Conservation (phyloP, 2,113 vertebrate genomes). For the Panurus biarmicus region DNA sequence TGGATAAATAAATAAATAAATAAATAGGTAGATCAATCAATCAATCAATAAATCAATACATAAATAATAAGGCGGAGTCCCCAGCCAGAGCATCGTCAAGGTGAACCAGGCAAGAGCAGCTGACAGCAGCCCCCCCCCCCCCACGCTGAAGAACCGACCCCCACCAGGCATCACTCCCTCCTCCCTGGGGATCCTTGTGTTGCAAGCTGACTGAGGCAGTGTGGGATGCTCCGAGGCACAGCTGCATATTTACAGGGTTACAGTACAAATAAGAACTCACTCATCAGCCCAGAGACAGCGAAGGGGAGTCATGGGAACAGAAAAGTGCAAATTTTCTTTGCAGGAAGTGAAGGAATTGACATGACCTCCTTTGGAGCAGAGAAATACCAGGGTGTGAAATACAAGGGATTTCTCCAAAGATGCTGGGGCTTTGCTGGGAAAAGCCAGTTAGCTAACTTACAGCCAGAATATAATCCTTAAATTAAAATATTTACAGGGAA, state of each 20-base stretch:
- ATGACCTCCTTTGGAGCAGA: neutral
- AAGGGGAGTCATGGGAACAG: neutral
- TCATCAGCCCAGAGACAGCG: neutral
- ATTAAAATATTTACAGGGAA: slow-evolving; percentile 49
- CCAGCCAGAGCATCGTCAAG: neutral
- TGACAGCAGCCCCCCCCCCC: neutral
- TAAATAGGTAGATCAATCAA: neutral
- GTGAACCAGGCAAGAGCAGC: slow-evolving; percentile 3
- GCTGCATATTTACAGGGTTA: slow-evolving; percentile 67
- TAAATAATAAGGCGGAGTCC: slow-evolving; percentile 71
- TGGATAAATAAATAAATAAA: neutral
- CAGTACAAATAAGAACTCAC: slow-evolving; percentile 34
- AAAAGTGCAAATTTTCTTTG: slow-evolving; percentile 55
- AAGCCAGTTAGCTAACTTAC: slow-evolving; percentile 33
- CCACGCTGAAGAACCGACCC: fast-evolving
- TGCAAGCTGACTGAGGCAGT: slow-evolving; percentile 24
- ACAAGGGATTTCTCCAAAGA: neutral
- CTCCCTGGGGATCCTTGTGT: neutral
- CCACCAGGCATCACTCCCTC: neutral
- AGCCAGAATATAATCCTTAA: neutral
- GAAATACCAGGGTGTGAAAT: neutral
- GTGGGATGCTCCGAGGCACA: slow-evolving; percentile 55
- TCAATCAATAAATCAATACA: neutral
- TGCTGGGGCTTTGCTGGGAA: neutral
- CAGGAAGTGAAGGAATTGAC: slow-evolving; percentile 11